Evolutionary conservation across 2,113 vertebrate species (phyloP).

Genomic region (Ammospiza caudacuta): DNA sequence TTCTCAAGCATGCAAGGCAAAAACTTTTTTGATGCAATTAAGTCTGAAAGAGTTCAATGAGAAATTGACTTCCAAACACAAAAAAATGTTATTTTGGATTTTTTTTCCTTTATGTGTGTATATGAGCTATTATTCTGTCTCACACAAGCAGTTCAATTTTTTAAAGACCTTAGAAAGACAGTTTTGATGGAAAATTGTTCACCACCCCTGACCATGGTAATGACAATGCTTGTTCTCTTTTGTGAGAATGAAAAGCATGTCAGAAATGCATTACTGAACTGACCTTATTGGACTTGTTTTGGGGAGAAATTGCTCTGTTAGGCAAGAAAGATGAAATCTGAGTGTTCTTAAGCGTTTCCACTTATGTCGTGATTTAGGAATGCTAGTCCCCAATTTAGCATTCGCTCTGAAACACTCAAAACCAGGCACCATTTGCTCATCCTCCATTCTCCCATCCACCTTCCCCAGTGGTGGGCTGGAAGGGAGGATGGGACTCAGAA

Average conservation of each 20-base stretch:
- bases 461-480: neutral
- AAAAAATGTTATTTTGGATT: neutral
- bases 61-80: neutral
- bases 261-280: neutral
- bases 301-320: neutral
- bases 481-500: neutral
- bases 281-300: neutral
- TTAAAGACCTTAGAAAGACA: neutral
- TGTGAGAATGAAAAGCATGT: neutral
- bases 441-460: accelerated
- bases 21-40: neutral
- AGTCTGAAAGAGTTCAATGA: neutral
- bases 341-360: neutral
- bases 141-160: neutral
- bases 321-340: neutral
- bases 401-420: neutral
- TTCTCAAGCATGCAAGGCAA: neutral
- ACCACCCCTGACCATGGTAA: neutral
- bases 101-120: accelerated
- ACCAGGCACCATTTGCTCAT: neutral
- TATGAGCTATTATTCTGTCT: neutral
- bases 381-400: neutral
- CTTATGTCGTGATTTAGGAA: neutral
- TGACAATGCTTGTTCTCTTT: neutral
- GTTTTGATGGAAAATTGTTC: neutral